phyloP scores from a whole-genome alignment of 2,797 vertebrate species.

The Chaunax sp. region DNA sequence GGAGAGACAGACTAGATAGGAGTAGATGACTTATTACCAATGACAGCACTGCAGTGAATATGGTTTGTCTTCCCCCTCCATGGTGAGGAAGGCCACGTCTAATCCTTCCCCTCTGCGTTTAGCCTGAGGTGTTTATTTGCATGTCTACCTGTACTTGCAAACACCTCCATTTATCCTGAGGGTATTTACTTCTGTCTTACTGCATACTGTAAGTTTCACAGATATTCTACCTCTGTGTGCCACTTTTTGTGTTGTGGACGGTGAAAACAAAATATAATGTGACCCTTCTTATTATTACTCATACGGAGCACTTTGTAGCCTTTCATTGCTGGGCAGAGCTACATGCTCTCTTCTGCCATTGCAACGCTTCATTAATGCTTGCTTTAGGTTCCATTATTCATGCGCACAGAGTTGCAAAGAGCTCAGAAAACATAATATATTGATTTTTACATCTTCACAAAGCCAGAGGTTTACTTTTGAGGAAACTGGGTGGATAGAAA shows the following conservation, averaged over 20 bases:
- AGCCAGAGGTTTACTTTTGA: conserved; percentile 56
- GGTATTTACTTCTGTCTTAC: conserved; percentile 23
- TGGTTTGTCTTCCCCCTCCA: conserved; percentile 4
- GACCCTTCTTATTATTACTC: conserved; percentile 33
- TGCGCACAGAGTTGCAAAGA: conserved; percentile 15
- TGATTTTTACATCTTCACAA: conserved; percentile 62
- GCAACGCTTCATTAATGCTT: conserved; percentile 23
- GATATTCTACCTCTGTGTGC: conserved; percentile 4
- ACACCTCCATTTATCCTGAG: conserved; percentile 34
- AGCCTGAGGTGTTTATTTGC: conserved; percentile 36
- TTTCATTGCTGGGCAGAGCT: not conserved
- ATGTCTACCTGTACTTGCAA: conserved; percentile 31
- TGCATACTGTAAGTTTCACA: conserved; percentile 10
- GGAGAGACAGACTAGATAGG: not conserved
- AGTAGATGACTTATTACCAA: conserved; percentile 9
- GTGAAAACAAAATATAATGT: not conserved
- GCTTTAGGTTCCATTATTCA: conserved; percentile 59
- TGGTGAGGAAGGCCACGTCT: conserved; percentile 7
- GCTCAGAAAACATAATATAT: conserved; percentile 56
- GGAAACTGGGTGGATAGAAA: conserved; percentile 48
- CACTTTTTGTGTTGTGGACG: conserved; percentile 8
- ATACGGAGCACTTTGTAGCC: conserved; percentile 11
- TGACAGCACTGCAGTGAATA: not conserved
- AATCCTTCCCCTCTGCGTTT: conserved; percentile 10
- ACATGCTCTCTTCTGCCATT: not conserved